Conservation (phyloP, 2,113 vertebrate genomes). For the Mionectes macconnelli region DNA sequence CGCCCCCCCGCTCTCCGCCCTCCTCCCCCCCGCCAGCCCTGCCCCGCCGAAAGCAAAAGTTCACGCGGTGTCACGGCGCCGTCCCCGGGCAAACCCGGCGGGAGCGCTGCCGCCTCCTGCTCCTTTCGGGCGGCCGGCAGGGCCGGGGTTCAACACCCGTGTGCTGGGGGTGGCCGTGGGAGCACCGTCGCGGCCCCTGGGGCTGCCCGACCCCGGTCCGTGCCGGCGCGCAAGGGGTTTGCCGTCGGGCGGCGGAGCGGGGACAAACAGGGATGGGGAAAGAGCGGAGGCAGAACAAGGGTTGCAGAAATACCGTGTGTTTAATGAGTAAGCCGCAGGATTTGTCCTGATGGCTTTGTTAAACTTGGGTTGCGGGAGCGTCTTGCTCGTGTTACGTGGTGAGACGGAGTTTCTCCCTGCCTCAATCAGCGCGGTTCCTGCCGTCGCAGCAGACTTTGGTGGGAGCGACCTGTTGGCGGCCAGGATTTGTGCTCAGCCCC, state of each 20-base stretch:
- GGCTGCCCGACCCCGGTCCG: neutral
- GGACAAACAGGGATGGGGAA: conserved; percentile 11
- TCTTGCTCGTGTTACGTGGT: neutral
- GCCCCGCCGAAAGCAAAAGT: conserved; percentile 44
- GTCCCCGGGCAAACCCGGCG: neutral
- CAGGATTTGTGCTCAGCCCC: neutral
- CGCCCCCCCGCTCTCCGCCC: neutral
- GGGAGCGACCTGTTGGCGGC: neutral
- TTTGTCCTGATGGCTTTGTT: neutral
- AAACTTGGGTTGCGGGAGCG: neutral
- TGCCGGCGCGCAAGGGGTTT: neutral
- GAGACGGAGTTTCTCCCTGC: neutral
- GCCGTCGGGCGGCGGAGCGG: neutral
- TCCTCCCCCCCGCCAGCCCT: neutral
- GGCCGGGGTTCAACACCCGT: neutral
- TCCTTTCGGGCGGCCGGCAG: neutral
- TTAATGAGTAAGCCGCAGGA: conserved; percentile 42
- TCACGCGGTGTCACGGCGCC: conserved; percentile 31
- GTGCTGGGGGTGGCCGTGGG: neutral
- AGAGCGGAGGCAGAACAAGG: conserved; percentile 18
- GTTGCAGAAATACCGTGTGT: neutral
- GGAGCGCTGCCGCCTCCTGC: neutral
- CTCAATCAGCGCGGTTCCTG: neutral
- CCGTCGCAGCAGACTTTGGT: neutral
- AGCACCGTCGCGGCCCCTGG: neutral